Evolutionary conservation across 2,888 invertebrate species (phyloP), one percentile per base, ranked within the genome.

Genomic region (Limnephilus rhombicus): DNA sequence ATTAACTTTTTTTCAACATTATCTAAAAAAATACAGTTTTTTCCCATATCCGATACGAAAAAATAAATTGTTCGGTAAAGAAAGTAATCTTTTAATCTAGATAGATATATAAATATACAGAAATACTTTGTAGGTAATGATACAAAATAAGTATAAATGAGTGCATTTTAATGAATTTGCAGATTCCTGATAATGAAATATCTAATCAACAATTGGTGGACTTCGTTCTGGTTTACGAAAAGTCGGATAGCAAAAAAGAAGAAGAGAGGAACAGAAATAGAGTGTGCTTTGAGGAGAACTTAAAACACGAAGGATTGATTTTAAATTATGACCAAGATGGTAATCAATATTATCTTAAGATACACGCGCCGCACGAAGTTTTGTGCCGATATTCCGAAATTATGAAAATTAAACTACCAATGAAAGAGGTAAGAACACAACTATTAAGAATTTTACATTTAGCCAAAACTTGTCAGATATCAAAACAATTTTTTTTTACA

Each of bases 391-490:
- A 98, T 95, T 97, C 97, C 53, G 98, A 98, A 95, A 97, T 98
- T 93, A 96, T 98, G 94, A 98, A 98, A 95, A 96, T 98, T 80
- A 96, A 97, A 94, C 96, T 98, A 96, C 98, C 98, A 85, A 97
- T 98, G 95, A 98, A 97, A 95, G 96, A 97, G 96, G 97, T 97
- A 94, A 94, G 95, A 7, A 45, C 45, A 11, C 11, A 2, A 1
- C 13, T 2, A 49, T 94, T 85, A 4, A 34, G 68, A 24, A 7
- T 24, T 68, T 24, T 24, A 2, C 7, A 24, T 24, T 9, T 68
- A 68, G 9, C 68, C 24, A 68, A 18, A 68, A 0, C 0, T 24
- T n/a, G n/a, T n/a, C n/a, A n/a, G n/a, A n/a, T n/a, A n/a, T n/a
- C n/a, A n/a, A 45, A 45, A 49, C 49, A 49, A 49, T 24, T 24